phyloP scores from a whole-genome alignment of 2,888 invertebrate species.

The Gortyna flavago region DNA sequence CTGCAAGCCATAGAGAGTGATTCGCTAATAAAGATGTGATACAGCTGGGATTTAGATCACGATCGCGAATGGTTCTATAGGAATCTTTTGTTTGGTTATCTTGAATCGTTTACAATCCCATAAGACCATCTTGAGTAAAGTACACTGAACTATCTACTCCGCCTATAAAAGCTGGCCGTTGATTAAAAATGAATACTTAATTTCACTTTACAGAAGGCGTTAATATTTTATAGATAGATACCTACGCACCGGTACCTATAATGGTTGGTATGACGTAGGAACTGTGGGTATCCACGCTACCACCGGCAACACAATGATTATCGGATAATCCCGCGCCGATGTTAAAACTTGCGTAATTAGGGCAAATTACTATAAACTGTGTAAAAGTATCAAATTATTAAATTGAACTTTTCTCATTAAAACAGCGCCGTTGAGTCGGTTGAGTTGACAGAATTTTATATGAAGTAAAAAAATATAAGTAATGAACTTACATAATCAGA shows the following conservation, averaged over 20 bases:
- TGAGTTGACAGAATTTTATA: constrained; percentile 34
- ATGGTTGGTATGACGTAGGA: constrained; percentile 38
- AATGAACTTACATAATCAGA: too few relatives aligned
- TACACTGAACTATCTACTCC: constrained; percentile 32
- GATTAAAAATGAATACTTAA: constrained; percentile 59
- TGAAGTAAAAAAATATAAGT: too few relatives aligned
- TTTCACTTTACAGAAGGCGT: constrained; percentile 45
- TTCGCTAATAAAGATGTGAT: constrained; percentile 6
- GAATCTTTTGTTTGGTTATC: constrained; percentile 2
- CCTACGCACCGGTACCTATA: constrained; percentile 10
- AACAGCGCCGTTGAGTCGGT: constrained; percentile 18
- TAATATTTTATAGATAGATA: constrained; percentile 52
- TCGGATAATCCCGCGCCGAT: constrained; percentile 53
- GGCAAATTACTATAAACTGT: constrained; percentile 66
- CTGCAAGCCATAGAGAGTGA: neutral
- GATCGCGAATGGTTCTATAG: neutral
- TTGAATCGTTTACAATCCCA: constrained; percentile 30
- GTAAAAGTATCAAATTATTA: constrained; percentile 63
- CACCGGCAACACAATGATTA: constrained; percentile 61
- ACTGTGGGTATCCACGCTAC: constrained; percentile 15
- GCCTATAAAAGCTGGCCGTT: constrained; percentile 34
- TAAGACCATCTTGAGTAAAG: constrained; percentile 30
- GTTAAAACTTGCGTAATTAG: constrained; percentile 64
- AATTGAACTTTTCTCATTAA: constrained; percentile 59
- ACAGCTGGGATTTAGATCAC: neutral